A percentile compares a stretch with the other conserved stretches of the same genome.
phyloP scores from a whole-genome alignment of 2,888 invertebrate species.

The Panzeria rudis region DNA sequence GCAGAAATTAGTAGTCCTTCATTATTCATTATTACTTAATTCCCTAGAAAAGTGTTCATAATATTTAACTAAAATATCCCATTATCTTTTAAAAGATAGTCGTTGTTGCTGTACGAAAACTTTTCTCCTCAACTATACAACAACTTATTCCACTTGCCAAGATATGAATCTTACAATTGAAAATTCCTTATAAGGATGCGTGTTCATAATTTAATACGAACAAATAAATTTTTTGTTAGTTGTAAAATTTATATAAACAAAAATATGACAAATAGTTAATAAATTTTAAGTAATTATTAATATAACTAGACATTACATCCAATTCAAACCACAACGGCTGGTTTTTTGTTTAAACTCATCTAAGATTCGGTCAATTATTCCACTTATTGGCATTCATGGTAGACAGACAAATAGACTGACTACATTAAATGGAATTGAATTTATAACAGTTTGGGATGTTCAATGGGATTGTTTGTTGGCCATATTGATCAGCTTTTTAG shows the following conservation, averaged over 20 bases:
- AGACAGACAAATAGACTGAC: slow-evolving; percentile 9
- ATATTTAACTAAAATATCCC: no score
- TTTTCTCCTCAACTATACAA: slow-evolving; percentile 19
- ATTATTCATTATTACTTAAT: no score
- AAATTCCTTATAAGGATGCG: slow-evolving; percentile 31
- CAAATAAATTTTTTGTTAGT: neutral
- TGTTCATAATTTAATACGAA: neutral
- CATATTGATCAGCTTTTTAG: neutral
- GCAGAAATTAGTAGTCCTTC: no score
- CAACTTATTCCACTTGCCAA: neutral
- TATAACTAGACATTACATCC: slow-evolving; percentile 73
- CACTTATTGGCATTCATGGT: slow-evolving; percentile 36
- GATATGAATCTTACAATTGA: slow-evolving; percentile 27
- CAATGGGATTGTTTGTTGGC: slow-evolving; percentile 38
- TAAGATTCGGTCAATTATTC: slow-evolving; percentile 35
- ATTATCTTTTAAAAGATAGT: no score
- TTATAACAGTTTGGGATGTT: slow-evolving; percentile 39
- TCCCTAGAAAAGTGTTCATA: no score
- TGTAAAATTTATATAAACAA: slow-evolving; percentile 35
- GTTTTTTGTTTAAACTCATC: slow-evolving; percentile 10
- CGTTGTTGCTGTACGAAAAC: neutral
- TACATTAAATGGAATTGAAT: slow-evolving; percentile 27
- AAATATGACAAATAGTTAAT: slow-evolving; percentile 77
- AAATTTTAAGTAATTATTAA: slow-evolving; percentile 81
- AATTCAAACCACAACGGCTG: neutral